phyloP scores from a whole-genome alignment of 2,888 invertebrate genomes.

The Rhaphigaster nebulosa region DNA sequence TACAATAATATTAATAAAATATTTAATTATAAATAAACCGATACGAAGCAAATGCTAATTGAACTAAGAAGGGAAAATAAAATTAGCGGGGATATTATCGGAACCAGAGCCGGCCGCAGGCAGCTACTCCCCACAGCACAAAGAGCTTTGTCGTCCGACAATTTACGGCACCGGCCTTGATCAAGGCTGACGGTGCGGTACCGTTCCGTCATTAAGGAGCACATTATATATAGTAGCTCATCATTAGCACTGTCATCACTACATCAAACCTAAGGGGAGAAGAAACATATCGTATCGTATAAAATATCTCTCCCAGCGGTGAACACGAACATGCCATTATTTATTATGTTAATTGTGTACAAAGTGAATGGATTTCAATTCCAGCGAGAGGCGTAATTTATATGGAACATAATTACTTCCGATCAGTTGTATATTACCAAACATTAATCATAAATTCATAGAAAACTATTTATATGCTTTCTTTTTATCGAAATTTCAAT shows the following conservation, averaged over 20 bases:
- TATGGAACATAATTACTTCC: too few species aligned
- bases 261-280: neutral
- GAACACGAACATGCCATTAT: too few species aligned
- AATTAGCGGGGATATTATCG: neutral
- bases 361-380: too few species aligned
- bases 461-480: too few species aligned
- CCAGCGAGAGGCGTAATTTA: too few species aligned
- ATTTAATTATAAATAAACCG: slow-evolving; percentile 16
- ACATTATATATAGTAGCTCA: neutral
- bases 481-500: too few species aligned
- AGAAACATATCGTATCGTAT: too few species aligned
- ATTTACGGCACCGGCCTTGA: neutral
- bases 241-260: neutral
- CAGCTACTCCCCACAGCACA: neutral
- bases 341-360: too few species aligned
- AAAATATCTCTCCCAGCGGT: too few species aligned
- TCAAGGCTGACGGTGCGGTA: neutral
- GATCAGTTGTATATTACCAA: too few species aligned
- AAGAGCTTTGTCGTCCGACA: neutral
- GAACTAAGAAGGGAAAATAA: neutral
- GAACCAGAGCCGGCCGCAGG: neutral
- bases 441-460: too few species aligned
- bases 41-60: neutral
- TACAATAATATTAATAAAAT: too few species aligned
- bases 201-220: neutral